Conservation (phyloP, 2,797 vertebrate genomes). For the Distichodus sexfasciatus region DNA sequence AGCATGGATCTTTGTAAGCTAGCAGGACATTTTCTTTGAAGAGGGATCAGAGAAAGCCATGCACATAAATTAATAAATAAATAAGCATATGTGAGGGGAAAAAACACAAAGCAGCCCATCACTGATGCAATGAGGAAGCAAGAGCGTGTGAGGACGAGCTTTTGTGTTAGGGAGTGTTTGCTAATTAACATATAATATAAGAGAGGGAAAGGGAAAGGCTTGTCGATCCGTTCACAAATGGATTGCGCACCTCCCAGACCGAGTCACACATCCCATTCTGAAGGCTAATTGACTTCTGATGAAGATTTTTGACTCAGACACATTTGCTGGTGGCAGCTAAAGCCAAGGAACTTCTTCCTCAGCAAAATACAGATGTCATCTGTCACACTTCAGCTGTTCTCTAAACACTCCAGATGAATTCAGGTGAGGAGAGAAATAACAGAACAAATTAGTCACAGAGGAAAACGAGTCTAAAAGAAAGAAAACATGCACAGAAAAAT, state of each 20-base stretch:
- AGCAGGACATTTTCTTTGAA: constrained; percentile 67
- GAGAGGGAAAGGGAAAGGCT: constrained; percentile 50
- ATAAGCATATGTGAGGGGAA: constrained; percentile 54
- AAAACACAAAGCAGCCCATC: constrained; percentile 58
- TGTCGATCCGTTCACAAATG: constrained; percentile 27
- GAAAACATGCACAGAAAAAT: not conserved
- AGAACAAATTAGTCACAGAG: constrained; percentile 10
- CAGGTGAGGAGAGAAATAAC: constrained; percentile 12
- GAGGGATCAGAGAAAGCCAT: constrained; percentile 70
- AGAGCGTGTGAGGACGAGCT: constrained; percentile 54
- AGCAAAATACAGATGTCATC: constrained; percentile 17
- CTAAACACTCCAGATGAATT: constrained; percentile 20
- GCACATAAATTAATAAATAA: constrained; percentile 76
- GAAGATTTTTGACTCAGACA: not conserved
- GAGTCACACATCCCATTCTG: constrained; percentile 3
- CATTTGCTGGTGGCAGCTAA: constrained; percentile 1
- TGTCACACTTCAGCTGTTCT: constrained; percentile 18
- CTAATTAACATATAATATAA: constrained; percentile 69
- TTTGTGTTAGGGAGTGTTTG: constrained; percentile 52
- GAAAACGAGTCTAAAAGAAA: not conserved
- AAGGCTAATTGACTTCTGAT: constrained; percentile 24
- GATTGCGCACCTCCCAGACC: not conserved
- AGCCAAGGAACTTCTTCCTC: constrained; percentile 18
- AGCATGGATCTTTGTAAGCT: constrained; percentile 51
- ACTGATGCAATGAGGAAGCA: constrained; percentile 80